Conservation (phyloP, 2,797 vertebrate genomes). For the Coendou prehensilis region DNA sequence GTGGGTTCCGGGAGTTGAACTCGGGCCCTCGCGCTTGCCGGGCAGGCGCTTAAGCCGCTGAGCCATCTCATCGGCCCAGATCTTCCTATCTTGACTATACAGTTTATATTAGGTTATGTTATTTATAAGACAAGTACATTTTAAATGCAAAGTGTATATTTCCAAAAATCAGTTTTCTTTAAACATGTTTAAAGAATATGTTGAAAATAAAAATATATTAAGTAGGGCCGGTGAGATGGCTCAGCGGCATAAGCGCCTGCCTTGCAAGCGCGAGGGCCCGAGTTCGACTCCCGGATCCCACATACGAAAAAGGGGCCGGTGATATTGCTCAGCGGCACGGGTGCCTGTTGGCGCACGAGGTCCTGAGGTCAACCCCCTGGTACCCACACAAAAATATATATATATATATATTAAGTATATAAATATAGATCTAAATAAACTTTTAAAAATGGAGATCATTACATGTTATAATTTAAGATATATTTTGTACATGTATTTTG, state of each 20-base stretch:
- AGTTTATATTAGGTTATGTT: neutral
- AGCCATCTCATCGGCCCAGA: neutral
- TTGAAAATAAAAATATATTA: neutral
- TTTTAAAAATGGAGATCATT: neutral
- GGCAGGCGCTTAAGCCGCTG: no score
- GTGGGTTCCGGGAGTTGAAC: no score
- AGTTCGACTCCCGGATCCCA: no score
- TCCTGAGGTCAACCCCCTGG: no score
- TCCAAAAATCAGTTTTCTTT: neutral
- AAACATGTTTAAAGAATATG: neutral
- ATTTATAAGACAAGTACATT: slow-evolving; percentile 63
- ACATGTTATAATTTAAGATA: neutral
- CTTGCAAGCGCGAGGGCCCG: no score
- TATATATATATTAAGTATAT: neutral
- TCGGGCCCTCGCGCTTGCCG: no score
- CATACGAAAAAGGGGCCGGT: no score
- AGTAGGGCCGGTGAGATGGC: no score
- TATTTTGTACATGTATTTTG: neutral
- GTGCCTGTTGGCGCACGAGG: no score
- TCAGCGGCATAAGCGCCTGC: no score
- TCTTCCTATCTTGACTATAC: slow-evolving; percentile 53
- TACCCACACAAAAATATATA: neutral
- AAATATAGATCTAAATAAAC: neutral
- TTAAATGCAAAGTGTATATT: neutral
- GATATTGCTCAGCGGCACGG: no score